Conservation (phyloP, 2,113 vertebrate species). For the Silurus asotus region DNA sequence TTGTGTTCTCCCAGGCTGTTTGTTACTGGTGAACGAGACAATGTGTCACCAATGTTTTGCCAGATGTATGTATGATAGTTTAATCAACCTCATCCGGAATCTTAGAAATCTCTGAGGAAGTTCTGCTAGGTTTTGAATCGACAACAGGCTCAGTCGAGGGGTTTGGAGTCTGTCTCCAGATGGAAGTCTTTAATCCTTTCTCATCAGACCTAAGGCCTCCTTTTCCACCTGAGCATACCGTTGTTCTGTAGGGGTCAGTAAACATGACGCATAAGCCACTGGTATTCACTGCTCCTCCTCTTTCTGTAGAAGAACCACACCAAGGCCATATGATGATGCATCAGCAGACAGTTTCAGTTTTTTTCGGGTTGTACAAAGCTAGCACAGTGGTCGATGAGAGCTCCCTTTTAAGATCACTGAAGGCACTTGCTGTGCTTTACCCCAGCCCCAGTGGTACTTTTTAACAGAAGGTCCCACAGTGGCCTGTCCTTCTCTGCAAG, state of each 20-base stretch:
- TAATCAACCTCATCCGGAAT: neutral
- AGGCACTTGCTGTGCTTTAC: slow-evolving; percentile 11
- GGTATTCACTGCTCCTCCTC: neutral
- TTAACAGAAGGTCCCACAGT: too few relatives aligned
- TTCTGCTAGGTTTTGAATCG: neutral
- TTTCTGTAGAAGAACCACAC: neutral
- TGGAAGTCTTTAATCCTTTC: neutral
- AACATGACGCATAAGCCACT: neutral
- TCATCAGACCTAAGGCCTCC: neutral
- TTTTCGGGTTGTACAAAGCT: neutral
- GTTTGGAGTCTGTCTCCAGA: neutral
- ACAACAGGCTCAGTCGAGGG: neutral
- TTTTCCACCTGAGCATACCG: neutral
- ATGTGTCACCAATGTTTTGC: neutral
- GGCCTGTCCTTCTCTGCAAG: too few relatives aligned
- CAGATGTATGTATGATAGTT: neutral
- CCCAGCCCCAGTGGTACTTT: slow-evolving; percentile 42
- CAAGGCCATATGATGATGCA: neutral
- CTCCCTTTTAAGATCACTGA: neutral
- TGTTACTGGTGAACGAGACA: neutral
- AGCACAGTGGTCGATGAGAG: neutral
- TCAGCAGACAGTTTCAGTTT: neutral
- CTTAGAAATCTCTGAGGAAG: neutral
- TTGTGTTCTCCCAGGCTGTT: neutral
- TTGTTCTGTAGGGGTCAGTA: neutral